Percentiles rank a stretch among this genome's conserved stretches.
Conservation (phyloP, 2,113 vertebrate species). For the Cacatua alba region DNA sequence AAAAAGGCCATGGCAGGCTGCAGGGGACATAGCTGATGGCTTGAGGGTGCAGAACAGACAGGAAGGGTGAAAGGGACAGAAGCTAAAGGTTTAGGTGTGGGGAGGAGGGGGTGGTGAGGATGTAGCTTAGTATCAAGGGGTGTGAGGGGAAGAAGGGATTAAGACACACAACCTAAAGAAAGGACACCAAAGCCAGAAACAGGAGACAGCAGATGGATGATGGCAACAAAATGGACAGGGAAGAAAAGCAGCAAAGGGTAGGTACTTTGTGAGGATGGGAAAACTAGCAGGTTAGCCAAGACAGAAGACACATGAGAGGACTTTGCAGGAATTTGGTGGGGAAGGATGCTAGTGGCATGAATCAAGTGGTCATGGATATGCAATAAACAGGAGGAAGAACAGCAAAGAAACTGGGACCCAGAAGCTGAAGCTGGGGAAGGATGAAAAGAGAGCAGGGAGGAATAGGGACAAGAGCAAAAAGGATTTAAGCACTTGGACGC, state of each 20-base stretch:
- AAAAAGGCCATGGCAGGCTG: accelerated
- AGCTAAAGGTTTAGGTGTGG: background rate
- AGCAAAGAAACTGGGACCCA: background rate
- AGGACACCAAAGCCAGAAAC: background rate
- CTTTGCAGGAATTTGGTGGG: background rate
- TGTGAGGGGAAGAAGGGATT: background rate
- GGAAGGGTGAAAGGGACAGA: background rate
- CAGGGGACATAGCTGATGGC: accelerated
- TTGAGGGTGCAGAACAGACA: background rate
- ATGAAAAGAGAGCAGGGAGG: background rate
- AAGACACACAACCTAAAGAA: background rate
- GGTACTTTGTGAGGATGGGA: background rate
- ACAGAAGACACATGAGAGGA: background rate
- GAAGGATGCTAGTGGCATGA: background rate
- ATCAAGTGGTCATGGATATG: background rate
- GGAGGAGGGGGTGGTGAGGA: background rate
- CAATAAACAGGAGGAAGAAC: background rate
- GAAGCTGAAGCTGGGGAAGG: background rate
- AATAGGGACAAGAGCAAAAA: background rate
- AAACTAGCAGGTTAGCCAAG: background rate
- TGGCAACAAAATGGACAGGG: background rate
- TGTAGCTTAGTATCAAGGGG: background rate
- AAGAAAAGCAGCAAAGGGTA: background rate
- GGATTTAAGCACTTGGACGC: background rate
- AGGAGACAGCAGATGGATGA: background rate